phyloP scores from a whole-genome alignment of 2,888 invertebrate genomes.

The Agrotis ipsilon region DNA sequence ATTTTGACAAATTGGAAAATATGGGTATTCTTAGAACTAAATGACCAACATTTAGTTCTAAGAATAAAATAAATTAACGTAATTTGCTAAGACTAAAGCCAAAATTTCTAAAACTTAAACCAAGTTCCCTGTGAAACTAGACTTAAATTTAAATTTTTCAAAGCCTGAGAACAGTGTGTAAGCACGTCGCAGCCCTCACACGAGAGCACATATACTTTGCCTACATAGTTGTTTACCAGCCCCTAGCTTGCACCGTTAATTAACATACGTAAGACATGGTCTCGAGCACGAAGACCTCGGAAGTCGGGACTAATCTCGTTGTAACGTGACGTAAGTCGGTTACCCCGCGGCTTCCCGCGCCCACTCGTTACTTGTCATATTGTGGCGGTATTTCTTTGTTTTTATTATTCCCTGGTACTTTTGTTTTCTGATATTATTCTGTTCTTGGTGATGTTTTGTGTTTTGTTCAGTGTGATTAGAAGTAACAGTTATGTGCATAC shows the following conservation, averaged over 20 bases:
- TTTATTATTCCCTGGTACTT: conserved; percentile 18
- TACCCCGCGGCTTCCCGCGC: conserved; percentile 15
- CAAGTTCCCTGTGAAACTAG: not conserved
- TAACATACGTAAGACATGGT: conserved; percentile 57
- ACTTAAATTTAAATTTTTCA: not conserved
- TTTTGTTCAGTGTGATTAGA: conserved; percentile 1
- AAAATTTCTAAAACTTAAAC: too few species aligned
- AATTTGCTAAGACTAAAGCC: not conserved
- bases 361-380: conserved; percentile 20
- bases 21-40: too few species aligned
- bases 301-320: conserved; percentile 44
- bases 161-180: not conserved
- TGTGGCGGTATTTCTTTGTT: conserved; percentile 23
- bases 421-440: not conserved
- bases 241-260: conserved; percentile 40
- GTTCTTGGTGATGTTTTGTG: not conserved
- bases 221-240: conserved; percentile 26
- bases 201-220: not conserved
- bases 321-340: conserved; percentile 45
- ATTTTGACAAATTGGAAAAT: too few species aligned
- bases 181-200: not conserved
- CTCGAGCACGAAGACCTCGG: conserved; percentile 31
- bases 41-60: too few species aligned
- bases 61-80: not conserved
- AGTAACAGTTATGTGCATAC: conserved; percentile 24